phyloP scores from a whole-genome alignment of 2,888 invertebrate genomes.

The Hermaeophaga mercurialis region DNA sequence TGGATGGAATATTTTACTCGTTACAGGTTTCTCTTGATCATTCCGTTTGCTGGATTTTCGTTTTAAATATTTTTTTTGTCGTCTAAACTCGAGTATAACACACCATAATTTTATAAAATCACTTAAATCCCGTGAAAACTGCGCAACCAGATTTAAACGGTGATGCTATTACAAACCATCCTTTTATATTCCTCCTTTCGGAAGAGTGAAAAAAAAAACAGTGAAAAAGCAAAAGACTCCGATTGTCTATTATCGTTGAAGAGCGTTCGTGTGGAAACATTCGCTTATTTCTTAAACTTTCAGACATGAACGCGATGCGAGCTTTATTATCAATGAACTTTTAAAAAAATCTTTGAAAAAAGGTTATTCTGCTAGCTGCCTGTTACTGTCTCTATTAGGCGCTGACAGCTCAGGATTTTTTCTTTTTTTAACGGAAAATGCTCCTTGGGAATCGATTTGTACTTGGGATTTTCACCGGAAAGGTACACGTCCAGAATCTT shows the following conservation, averaged over 20 bases:
- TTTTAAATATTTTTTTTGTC: too few species aligned
- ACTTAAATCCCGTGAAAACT: conserved; percentile 2
- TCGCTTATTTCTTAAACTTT: conserved; percentile 34
- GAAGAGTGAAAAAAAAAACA: conserved; percentile 8
- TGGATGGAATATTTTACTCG: too few species aligned
- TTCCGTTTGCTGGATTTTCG: too few species aligned
- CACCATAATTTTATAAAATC: too few species aligned
- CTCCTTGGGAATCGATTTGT: conserved; percentile 12
- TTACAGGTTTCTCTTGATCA: too few species aligned
- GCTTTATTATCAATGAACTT: conserved; percentile 35
- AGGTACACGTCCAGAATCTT: conserved; percentile 1
- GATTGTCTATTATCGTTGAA: conserved; percentile 39
- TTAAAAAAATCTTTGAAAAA: conserved; percentile 19
- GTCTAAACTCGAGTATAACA: too few species aligned
- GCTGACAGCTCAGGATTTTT: conserved; percentile 24
- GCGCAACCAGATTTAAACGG: conserved; percentile 18
- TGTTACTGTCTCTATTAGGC: conserved; percentile 28
- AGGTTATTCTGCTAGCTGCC: conserved; percentile 22
- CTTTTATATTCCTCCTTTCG: conserved; percentile 10
- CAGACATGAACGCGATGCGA: conserved; percentile 29
- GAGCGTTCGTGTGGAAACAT: conserved; percentile 35
- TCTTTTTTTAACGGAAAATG: conserved; percentile 17
- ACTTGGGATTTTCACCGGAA: conserved; percentile 15
- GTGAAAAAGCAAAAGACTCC: conserved; percentile 27
- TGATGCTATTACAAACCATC: conserved; percentile 11